Evolutionary conservation across 2,888 invertebrate species (phyloP).

Genomic region (Tyria jacobaeae): DNA sequence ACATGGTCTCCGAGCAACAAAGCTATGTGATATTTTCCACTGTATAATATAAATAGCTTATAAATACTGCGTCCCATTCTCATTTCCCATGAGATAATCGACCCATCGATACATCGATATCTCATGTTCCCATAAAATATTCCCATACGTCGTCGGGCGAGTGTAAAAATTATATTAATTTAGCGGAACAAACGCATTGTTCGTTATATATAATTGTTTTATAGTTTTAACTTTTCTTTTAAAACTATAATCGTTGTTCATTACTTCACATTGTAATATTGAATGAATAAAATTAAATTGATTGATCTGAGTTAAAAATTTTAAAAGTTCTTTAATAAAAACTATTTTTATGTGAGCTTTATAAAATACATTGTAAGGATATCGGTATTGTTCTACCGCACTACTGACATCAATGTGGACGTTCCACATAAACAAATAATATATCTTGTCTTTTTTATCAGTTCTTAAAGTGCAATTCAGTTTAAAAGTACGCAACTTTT

Average conservation of each 20-base stretch:
- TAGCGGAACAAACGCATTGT: conserved; percentile 19
- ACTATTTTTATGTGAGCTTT: too few species aligned
- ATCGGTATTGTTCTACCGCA: too few species aligned
- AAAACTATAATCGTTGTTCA: not conserved
- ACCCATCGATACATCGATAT: conserved; percentile 34
- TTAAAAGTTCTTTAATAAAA: too few species aligned
- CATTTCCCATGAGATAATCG: conserved; percentile 47
- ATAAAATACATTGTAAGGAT: too few species aligned
- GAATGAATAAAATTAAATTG: too few species aligned
- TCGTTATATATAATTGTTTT: conserved; percentile 10
- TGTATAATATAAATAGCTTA: conserved; percentile 12
- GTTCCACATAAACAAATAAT: too few species aligned
- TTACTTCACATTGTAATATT: too few species aligned
- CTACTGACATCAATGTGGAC: too few species aligned
- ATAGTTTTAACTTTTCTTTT: conserved; percentile 9
- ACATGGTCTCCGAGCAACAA: not conserved
- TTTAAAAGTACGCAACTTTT: too few species aligned
- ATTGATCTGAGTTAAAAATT: too few species aligned
- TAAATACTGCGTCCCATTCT: conserved; percentile 26
- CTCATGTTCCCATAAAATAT: conserved; percentile 37
- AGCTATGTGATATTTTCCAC: not conserved
- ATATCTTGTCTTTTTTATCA: too few species aligned
- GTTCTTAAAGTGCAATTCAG: too few species aligned
- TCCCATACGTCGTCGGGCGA: conserved; percentile 16
- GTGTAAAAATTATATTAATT: conserved; percentile 15